Percentiles rank a stretch among this genome's conserved stretches.
phyloP scores from a whole-genome alignment of 2,888 invertebrate species.

The Lasioglossum oenotherae region DNA sequence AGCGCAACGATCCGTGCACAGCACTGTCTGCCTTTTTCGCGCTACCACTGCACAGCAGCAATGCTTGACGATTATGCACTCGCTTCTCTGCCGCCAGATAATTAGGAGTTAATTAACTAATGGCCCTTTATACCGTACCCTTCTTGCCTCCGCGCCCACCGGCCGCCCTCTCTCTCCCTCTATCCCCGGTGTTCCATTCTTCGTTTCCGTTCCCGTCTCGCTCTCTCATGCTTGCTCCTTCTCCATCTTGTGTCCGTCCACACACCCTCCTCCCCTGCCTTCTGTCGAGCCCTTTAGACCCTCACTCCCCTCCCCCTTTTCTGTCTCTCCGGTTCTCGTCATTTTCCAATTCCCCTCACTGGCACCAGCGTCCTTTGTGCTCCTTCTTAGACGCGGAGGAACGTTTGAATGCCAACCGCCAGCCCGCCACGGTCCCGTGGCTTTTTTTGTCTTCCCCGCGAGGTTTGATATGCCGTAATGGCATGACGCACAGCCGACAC shows the following conservation, averaged over 20 bases:
- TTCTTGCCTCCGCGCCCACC: slow-evolving; percentile 55
- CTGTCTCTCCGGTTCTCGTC: slow-evolving; percentile 67
- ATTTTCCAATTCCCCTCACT: slow-evolving; percentile 73
- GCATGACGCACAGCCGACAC: slow-evolving; percentile 56
- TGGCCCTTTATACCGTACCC: slow-evolving; percentile 78
- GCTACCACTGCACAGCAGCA: slow-evolving; percentile 70
- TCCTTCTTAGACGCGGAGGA: slow-evolving; percentile 71
- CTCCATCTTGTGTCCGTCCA: background rate
- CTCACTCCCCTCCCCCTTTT: background rate
- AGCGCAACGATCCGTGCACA: slow-evolving; percentile 78
- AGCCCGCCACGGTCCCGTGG: slow-evolving; percentile 63
- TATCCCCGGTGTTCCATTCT: slow-evolving; percentile 45
- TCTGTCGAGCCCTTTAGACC: slow-evolving; percentile 58
- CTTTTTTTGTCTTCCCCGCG: slow-evolving; percentile 62
- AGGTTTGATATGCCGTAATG: slow-evolving; percentile 71
- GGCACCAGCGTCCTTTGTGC: slow-evolving; percentile 69
- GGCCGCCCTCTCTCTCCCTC: slow-evolving; percentile 14
- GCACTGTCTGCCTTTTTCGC: slow-evolving; percentile 76
- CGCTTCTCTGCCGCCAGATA: slow-evolving; percentile 78
- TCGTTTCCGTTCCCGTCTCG: slow-evolving; percentile 16
- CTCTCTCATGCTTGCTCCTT: background rate
- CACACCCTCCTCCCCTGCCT: background rate
- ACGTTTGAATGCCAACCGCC: slow-evolving; percentile 73
- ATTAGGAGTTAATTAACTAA: slow-evolving; percentile 83
- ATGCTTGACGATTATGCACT: slow-evolving; percentile 77